Evolutionary conservation across 2,797 vertebrate genomes (phyloP).

Genomic region (Sparus aurata): DNA sequence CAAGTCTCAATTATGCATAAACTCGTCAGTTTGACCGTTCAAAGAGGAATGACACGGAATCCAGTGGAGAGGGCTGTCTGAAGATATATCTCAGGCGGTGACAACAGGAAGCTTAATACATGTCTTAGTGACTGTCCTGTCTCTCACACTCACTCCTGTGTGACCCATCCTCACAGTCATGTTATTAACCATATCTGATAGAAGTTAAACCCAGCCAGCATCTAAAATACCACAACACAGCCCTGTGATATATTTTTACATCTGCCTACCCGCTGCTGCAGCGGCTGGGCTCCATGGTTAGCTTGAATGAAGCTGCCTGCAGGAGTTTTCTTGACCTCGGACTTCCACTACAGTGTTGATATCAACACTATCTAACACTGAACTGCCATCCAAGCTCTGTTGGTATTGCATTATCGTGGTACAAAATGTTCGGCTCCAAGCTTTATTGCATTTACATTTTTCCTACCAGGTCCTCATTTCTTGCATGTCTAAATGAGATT

Average conservation of each 20-base stretch:
- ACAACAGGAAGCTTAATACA: constrained; percentile 77
- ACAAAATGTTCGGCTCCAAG: constrained; percentile 58
- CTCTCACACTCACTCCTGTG: constrained; percentile 65
- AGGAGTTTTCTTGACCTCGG: constrained; percentile 67
- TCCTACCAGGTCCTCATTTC: constrained; percentile 15
- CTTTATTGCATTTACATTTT: constrained; percentile 54
- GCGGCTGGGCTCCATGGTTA: constrained; percentile 55
- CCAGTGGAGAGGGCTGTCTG: constrained; percentile 80
- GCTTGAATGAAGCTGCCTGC: constrained; percentile 57
- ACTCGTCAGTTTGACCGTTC: constrained; percentile 80
- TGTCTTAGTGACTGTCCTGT: constrained; percentile 78
- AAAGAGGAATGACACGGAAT: constrained; percentile 81
- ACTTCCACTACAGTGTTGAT: constrained; percentile 52
- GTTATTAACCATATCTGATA: constrained; percentile 65
- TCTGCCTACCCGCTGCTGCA: constrained; percentile 53
- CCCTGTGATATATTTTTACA: constrained; percentile 67
- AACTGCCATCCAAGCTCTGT: constrained; percentile 46
- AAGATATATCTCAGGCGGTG: constrained; percentile 71
- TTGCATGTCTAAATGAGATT: constrained; percentile 58
- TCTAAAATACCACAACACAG: constrained; percentile 58
- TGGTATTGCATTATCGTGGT: constrained; percentile 48
- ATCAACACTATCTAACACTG: constrained; percentile 41
- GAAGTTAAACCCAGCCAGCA: constrained; percentile 54
- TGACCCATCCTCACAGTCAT: constrained; percentile 56
- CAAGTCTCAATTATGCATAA: constrained; percentile 83